Base-by-base conservation (phyloP, 2,888 invertebrate genomes). In the Sesamia inferens region DNA sequence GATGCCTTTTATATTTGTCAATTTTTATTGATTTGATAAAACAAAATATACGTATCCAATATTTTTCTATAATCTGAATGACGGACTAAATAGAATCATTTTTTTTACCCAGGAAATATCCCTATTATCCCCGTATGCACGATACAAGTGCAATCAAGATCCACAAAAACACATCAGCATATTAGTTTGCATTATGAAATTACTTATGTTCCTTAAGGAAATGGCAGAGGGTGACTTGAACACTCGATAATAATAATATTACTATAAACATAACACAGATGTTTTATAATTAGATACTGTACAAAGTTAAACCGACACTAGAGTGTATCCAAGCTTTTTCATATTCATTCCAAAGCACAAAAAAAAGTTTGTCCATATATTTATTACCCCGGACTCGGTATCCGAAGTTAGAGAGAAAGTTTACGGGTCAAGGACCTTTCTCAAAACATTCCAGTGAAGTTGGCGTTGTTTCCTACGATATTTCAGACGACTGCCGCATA, bases 391-490 rank as follows among this genome's bases (percentile, higher is more conserved):
- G 84, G 86, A 88, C 85, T 86, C 81, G 74, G 84, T 87, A 87
- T 87, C 82, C 78, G 74, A 84, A 92, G 90, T 93, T 90, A 75
- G 87, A 86, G 89, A 92, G 89, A 92, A 93, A 93, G 92, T 94
- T 92, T 90, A 68, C 85, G 90, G 94, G 93, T 93, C 92, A 93
- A 93, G 91, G 91, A 89, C 92, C 93, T 84, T 74, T 84, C 88
- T 90, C 88, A 84, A 89, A 91, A 91, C 90, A 90, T 90, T 90
- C 89, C 85, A 84, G 87, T 79, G 76, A 88, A 92, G 89, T 91
- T 89, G 76, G 79, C 79, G 71, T 75, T 74, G 76, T 74, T 72
- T 72, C 62, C 69, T 72, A 68, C 81, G 55, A 69, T 54, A 70
- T 71, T 81, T 59, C 70, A 62, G 66, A 84, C 68, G 66, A 65